Percentiles rank a stretch among this genome's conserved stretches.
Conservation (phyloP, 2,797 vertebrate species). For the Manis pentadactyla region DNA sequence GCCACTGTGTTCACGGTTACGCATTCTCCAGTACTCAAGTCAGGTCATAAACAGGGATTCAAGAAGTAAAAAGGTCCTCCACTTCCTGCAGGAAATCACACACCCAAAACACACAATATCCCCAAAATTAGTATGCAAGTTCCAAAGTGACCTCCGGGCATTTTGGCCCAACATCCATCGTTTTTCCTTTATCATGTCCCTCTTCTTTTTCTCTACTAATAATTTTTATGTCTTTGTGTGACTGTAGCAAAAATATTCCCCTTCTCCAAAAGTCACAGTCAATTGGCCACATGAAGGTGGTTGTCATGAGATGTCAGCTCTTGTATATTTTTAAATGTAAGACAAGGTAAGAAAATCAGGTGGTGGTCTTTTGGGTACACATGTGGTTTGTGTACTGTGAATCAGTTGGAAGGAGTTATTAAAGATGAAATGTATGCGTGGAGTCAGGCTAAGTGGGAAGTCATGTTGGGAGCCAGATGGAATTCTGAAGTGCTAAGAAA, state of each 20-base stretch:
- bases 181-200: background rate
- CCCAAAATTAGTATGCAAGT: background rate
- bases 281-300: background rate
- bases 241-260: background rate
- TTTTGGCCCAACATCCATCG: background rate
- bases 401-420: background rate
- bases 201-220: background rate
- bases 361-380: background rate
- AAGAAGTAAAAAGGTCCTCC: background rate
- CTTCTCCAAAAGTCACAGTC: background rate
- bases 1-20: background rate
- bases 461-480: background rate
- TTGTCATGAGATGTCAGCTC: background rate
- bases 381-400: background rate
- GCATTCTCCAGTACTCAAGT: background rate
- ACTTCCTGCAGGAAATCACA: background rate
- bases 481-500: constrained; percentile 40
- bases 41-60: background rate
- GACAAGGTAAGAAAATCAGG: background rate
- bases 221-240: background rate
- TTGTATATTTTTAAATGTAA: background rate
- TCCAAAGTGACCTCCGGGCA: background rate
- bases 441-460: constrained; percentile 1
- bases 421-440: background rate
- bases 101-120: background rate